Conservation (phyloP, 2,113 vertebrate species). For the Dissostichus mawsoni region DNA sequence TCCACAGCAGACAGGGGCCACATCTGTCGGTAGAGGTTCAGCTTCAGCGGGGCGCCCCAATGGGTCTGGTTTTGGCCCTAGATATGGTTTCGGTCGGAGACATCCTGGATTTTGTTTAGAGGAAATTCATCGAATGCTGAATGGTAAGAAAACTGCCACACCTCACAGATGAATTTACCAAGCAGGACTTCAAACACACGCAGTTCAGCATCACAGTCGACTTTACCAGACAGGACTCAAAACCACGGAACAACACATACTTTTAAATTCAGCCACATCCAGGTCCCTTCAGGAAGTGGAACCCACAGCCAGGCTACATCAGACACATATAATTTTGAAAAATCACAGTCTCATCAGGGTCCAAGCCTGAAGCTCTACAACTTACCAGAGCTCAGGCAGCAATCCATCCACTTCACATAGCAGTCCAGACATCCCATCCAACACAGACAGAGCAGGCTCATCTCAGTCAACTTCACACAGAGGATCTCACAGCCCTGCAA, state of each 20-base stretch:
- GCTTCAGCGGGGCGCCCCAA: constrained; percentile 51
- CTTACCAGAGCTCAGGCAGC: constrained; percentile 2
- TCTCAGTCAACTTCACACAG: constrained; percentile 38
- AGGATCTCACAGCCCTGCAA: constrained; percentile 38
- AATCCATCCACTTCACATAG: constrained; percentile 39
- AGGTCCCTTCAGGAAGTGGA: constrained; percentile 23
- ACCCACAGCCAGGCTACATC: constrained; percentile 29
- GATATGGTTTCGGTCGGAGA: constrained; percentile 69
- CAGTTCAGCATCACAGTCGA: constrained; percentile 49
- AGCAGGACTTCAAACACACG: constrained; percentile 54
- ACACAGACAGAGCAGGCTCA: constrained; percentile 8
- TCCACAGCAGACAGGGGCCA: constrained; percentile 47
- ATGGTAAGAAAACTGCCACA: constrained; percentile 70
- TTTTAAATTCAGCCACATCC: constrained; percentile 34
- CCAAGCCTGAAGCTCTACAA: constrained; percentile 38
- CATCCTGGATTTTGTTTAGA: constrained; percentile 60
- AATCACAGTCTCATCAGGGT: constrained; percentile 37
- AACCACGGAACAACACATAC: constrained; percentile 18
- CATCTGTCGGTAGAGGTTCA: constrained; percentile 47
- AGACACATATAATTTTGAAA: constrained; percentile 35
- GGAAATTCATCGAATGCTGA: constrained; percentile 71
- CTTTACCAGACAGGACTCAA: constrained; percentile 51
- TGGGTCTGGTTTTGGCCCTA: constrained; percentile 54
- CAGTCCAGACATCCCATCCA: constrained; percentile 11
- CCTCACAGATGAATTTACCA: constrained; percentile 71